Evolutionary conservation across 2,888 invertebrate species (phyloP).

Genomic region (Syritta pipiens): DNA sequence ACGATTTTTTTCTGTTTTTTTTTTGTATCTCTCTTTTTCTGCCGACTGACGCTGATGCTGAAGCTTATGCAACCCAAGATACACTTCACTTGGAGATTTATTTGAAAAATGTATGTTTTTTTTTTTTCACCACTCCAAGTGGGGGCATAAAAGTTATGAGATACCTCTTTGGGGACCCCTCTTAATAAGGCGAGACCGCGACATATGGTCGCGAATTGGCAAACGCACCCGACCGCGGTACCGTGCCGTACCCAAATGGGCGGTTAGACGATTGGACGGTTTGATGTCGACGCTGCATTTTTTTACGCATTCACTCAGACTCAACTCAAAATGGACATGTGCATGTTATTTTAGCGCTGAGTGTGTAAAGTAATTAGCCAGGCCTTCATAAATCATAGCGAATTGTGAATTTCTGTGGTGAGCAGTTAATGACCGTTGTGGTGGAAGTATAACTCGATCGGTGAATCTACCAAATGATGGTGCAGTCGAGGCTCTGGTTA

Average conservation of each 20-base stretch:
- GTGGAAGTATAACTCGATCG: slow-evolving; percentile 20
- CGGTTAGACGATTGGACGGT: slow-evolving; percentile 17
- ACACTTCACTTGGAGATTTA: slow-evolving; percentile 60
- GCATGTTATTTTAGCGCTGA: slow-evolving; percentile 29
- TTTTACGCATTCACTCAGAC: no score
- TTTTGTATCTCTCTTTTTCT: no score
- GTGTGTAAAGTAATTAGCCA: slow-evolving; percentile 57
- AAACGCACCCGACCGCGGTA: slow-evolving; percentile 14
- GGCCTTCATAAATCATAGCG: slow-evolving; percentile 52
- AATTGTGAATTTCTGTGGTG: slow-evolving; percentile 30
- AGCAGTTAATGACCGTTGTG: slow-evolving; percentile 18
- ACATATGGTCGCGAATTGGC: slow-evolving; percentile 55
- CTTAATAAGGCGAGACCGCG: slow-evolving; percentile 50
- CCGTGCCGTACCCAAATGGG: slow-evolving; percentile 11
- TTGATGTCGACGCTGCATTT: no score
- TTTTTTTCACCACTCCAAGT: no score
- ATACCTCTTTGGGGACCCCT: slow-evolving; percentile 37
- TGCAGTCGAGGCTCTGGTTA: not conserved
- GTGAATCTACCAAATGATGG: not conserved
- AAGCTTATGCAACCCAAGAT: slow-evolving; percentile 52
- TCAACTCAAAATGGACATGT: slow-evolving; percentile 41
- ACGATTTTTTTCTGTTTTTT: no score
- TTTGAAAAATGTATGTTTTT: slow-evolving; percentile 34
- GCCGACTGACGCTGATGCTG: slow-evolving; percentile 1
- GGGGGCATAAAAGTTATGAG: slow-evolving; percentile 58